phyloP scores from a whole-genome alignment of 2,113 vertebrate species.

The Aldabrachelys gigantea region DNA sequence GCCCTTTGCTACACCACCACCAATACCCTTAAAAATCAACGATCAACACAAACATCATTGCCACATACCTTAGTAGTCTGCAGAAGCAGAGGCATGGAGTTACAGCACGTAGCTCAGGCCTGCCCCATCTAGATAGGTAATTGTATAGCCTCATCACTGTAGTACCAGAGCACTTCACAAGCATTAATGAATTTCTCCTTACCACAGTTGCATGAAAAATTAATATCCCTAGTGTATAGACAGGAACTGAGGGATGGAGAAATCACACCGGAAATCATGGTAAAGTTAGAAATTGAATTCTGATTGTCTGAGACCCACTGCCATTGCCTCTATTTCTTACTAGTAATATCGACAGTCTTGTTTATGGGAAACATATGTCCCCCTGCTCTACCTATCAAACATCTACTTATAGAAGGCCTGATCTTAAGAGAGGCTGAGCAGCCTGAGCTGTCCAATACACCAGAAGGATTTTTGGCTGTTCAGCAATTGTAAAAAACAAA shows the following conservation, averaged over 20 bases:
- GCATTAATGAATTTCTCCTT: not conserved
- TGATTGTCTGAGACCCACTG: not conserved
- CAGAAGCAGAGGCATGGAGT: not conserved
- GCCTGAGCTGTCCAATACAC: not conserved
- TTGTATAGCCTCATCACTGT: not conserved
- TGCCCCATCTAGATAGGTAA: not conserved
- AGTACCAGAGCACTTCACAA: not conserved
- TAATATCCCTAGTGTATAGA: not conserved
- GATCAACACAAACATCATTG: not conserved
- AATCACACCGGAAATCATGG: not conserved
- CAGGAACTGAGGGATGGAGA: not conserved
- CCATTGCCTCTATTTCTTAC: not conserved
- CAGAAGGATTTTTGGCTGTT: not conserved
- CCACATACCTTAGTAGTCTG: not conserved
- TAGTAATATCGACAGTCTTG: not conserved
- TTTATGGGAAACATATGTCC: not conserved
- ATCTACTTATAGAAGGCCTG: not conserved
- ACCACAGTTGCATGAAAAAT: not conserved
- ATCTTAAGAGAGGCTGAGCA: not conserved
- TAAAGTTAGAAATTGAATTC: not conserved
- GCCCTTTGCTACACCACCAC: not conserved
- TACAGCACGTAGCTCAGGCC: not conserved
- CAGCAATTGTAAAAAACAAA: not conserved
- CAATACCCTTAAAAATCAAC: not conserved
- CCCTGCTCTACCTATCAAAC: not conserved